Conservation (phyloP, 2,113 vertebrate genomes). For the Scomber scombrus region DNA sequence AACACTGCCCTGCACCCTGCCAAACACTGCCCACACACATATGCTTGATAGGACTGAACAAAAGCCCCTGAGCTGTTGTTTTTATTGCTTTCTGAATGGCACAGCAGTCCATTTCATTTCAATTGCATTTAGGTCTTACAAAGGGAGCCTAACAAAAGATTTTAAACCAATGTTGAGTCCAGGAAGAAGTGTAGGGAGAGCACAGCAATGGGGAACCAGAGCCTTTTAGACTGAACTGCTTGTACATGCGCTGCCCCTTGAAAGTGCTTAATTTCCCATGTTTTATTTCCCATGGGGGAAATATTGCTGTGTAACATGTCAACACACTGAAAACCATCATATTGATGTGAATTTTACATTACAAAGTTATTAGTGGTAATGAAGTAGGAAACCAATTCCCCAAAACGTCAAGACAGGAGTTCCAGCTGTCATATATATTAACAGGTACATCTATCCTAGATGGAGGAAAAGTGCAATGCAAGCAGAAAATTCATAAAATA, state of each 20-base stretch:
- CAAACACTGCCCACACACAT: constrained; percentile 77
- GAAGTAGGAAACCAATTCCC: constrained; percentile 66
- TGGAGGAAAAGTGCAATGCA: constrained; percentile 41
- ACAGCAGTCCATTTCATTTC: constrained; percentile 71
- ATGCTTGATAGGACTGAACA: constrained; percentile 70
- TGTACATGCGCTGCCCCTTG: constrained; percentile 54
- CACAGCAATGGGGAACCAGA: not conserved
- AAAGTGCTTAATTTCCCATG: constrained; percentile 65
- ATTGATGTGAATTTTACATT: constrained; percentile 51
- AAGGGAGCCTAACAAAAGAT: constrained; percentile 55
- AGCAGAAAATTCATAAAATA: constrained; percentile 36
- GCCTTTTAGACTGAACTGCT: constrained; percentile 35
- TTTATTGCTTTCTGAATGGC: constrained; percentile 74
- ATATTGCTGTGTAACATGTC: constrained; percentile 46
- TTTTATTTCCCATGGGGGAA: constrained; percentile 45
- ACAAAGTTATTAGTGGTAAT: constrained; percentile 47
- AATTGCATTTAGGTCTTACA: constrained; percentile 60
- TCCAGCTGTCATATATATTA: constrained; percentile 32
- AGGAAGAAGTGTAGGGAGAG: constrained; percentile 9
- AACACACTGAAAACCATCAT: constrained; percentile 52
- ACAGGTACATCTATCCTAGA: constrained; percentile 33
- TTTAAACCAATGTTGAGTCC: constrained; percentile 33
- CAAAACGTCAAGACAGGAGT: constrained; percentile 61
- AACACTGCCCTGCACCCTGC: constrained; percentile 67
- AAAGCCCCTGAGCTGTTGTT: constrained; percentile 77